Conservation (phyloP, 2,888 invertebrate genomes). For the Pammene fasciana region DNA sequence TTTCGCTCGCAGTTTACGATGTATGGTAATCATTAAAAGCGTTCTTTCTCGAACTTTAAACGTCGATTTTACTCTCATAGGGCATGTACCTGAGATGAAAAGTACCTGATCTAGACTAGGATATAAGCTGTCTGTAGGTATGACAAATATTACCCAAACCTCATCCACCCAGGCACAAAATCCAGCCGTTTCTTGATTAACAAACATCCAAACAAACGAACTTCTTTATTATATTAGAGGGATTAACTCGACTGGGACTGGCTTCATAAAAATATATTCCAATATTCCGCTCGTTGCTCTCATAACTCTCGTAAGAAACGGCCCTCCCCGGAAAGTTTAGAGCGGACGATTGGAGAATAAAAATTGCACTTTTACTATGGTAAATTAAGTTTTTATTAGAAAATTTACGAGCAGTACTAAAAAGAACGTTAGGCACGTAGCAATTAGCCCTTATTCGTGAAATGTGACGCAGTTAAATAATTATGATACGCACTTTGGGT, state of each 20-base stretch:
- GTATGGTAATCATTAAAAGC: no score
- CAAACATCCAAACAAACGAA: conserved; percentile 9
- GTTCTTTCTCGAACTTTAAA: no score
- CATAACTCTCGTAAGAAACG: conserved; percentile 74
- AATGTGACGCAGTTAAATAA: conserved; percentile 15
- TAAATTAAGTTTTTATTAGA: conserved; percentile 76
- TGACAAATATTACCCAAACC: no score
- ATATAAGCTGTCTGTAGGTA: no score
- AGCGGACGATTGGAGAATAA: conserved; percentile 75
- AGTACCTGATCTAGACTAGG: no score
- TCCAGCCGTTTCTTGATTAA: background rate
- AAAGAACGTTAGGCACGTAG: conserved; percentile 47
- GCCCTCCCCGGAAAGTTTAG: conserved; percentile 75
- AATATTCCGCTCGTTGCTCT: conserved; percentile 75
- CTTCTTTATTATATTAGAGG: conserved; percentile 4
- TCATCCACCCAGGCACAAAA: background rate
- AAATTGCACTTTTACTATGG: conserved; percentile 77
- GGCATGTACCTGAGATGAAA: no score
- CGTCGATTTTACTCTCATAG: no score
- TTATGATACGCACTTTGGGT: conserved; percentile 3
- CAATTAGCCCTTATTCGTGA: conserved; percentile 44
- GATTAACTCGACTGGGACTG: conserved; percentile 40
- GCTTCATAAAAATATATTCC: conserved; percentile 78
- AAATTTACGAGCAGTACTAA: conserved; percentile 65
- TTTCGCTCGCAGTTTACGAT: no score